Evolutionary conservation across 2,797 vertebrate genomes (phyloP).

Genomic region (Acanthis flammea): DNA sequence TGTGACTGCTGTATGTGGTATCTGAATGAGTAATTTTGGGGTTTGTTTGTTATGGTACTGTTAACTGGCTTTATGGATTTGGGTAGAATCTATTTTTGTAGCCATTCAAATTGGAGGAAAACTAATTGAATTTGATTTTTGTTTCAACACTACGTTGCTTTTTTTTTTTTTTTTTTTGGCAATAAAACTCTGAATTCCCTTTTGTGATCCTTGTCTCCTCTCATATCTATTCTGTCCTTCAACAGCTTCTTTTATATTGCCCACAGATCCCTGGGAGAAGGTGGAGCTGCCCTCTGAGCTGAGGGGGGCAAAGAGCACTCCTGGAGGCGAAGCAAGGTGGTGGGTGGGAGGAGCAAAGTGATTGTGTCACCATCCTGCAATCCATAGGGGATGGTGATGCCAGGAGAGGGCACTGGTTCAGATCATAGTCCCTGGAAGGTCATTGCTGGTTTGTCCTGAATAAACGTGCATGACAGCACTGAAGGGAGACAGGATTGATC

Average conservation of each 20-base stretch:
- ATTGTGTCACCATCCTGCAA: not conserved
- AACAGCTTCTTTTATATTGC: not conserved
- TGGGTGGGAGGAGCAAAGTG: not conserved
- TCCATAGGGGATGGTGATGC: not conserved
- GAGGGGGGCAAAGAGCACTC: not conserved
- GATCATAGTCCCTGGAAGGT: not conserved
- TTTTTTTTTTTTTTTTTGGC: not conserved
- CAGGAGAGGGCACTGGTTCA: not conserved
- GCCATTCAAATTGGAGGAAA: conserved; percentile 27
- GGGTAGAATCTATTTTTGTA: conserved; percentile 66
- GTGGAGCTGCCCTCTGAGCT: not conserved
- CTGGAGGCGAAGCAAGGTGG: not conserved
- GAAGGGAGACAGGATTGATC: not conserved
- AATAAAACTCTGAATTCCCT: conserved; percentile 57
- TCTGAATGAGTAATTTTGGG: conserved; percentile 49
- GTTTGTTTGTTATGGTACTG: conserved; percentile 61
- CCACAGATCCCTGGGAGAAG: not conserved
- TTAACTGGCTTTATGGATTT: conserved; percentile 61
- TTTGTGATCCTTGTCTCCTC: conserved; percentile 40
- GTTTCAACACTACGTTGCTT: conserved; percentile 11
- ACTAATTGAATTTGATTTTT: conserved; percentile 65
- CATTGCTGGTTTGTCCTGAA: not conserved
- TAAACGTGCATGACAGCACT: not conserved
- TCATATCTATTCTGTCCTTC: not conserved
- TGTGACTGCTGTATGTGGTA: conserved; percentile 61